A percentile compares a stretch with the other conserved stretches of the same genome.
These are phyloP conservation scores for Drosophila mercatorum DNA, from an alignment of 2,888 invertebrate species.

Conservation along the genomic window DNA sequence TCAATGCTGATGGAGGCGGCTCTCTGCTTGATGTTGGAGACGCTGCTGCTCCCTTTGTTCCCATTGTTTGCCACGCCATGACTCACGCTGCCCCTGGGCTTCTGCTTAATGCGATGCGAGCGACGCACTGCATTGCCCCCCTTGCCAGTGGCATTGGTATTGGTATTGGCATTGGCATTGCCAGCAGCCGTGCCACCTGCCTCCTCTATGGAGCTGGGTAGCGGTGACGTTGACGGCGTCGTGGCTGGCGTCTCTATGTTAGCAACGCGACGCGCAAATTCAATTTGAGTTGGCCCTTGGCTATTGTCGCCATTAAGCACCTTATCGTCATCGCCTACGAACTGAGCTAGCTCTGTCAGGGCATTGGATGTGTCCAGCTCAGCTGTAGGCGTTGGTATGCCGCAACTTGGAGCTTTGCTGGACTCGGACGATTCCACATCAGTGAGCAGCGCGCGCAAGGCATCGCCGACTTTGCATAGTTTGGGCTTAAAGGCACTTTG, in stretches of 20 bases:
- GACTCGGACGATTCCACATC: conserved; percentile 54
- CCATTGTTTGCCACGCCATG: conserved; percentile 73
- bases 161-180: background rate
- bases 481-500: background rate
- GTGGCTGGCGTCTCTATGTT: conserved; percentile 71
- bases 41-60: conserved; percentile 86
- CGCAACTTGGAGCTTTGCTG: conserved; percentile 13
- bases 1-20: conserved; percentile 63
- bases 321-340: conserved; percentile 70
- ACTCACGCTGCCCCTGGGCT: conserved; percentile 86
- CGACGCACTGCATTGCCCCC: conserved; percentile 86
- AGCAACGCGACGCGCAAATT: conserved; percentile 44
- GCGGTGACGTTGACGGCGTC: conserved; percentile 70
- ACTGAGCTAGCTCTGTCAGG: conserved; percentile 78
- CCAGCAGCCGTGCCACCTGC: background rate
- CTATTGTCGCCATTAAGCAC: background rate
- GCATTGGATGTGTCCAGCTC: conserved; percentile 72
- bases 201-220: conserved; percentile 14
- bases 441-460: conserved; percentile 6
- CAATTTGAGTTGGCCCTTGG: conserved; percentile 22
- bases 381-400: conserved; percentile 31
- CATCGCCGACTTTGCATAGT: background rate
- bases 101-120: conserved; percentile 91
- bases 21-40: conserved; percentile 82
- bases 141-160: no score